These are phyloP conservation scores for Cryptocephalus moraei DNA, from an alignment of 2,888 invertebrate species.

Conservation along the genomic window DNA sequence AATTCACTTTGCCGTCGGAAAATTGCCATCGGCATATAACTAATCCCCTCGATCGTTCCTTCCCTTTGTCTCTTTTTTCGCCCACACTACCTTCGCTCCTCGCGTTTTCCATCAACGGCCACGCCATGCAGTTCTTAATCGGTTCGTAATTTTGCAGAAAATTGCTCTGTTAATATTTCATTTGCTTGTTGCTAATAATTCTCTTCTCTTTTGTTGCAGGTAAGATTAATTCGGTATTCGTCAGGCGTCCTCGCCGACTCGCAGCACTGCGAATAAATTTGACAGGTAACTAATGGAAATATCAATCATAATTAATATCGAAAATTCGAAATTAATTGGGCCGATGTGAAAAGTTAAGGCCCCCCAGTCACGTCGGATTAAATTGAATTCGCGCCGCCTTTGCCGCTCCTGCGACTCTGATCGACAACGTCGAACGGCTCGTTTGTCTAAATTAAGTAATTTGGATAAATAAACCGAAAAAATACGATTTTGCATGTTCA, in stretches of 20 bases:
- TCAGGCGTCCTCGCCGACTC: conserved; percentile 3
- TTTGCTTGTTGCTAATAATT: conserved; percentile 15
- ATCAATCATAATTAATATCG: conserved; percentile 20
- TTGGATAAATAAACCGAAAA: no score
- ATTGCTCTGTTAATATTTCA: conserved; percentile 11
- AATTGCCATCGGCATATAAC: no score
- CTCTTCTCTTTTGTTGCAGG: conserved; percentile 22
- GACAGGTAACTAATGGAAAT: conserved; percentile 21
- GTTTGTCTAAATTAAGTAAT: no score
- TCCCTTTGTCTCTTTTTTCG: no score
- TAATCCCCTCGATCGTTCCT: no score
- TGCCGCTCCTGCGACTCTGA: conserved; percentile 2
- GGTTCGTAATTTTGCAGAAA: no score
- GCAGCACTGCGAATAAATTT: conserved; percentile 14
- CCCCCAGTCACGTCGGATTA: conserved; percentile 5
- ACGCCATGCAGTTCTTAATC: no score
- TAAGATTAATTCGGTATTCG: conserved; percentile 19
- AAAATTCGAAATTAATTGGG: conserved; percentile 22
- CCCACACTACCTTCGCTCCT: no score
- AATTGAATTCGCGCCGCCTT: conserved; percentile 14
- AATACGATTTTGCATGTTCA: no score
- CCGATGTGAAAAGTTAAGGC: conserved; percentile 18
- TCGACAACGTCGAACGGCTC: no score
- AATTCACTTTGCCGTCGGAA: no score
- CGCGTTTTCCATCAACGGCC: no score